Percentiles rank a stretch among this genome's conserved stretches.
Evolutionary conservation across 2,797 vertebrate genomes (phyloP).

Genomic region (Euphonia xanthogaster): DNA sequence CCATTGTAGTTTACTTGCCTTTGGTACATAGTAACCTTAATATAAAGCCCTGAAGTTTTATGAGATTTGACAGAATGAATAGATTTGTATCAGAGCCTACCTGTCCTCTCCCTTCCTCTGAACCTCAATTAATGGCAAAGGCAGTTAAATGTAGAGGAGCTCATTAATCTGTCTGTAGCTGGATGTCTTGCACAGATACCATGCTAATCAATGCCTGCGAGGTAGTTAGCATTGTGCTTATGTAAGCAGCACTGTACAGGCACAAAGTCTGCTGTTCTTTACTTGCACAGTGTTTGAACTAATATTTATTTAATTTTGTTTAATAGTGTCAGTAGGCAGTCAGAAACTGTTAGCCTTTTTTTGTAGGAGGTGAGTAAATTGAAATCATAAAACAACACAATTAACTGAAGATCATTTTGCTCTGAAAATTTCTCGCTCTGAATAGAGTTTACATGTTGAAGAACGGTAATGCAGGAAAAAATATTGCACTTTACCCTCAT

Average conservation of each 20-base stretch:
- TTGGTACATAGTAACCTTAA: not conserved
- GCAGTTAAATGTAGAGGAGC: slow-evolving; percentile 37
- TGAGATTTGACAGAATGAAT: not conserved
- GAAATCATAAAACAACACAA: not conserved
- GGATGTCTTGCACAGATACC: slow-evolving; percentile 55
- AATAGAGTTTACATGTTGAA: not conserved
- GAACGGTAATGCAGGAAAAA: not conserved
- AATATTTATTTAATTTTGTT: slow-evolving; percentile 40
- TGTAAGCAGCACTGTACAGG: slow-evolving; percentile 10
- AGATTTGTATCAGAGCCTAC: slow-evolving; percentile 11
- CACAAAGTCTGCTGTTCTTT: slow-evolving; percentile 8
- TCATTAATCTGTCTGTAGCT: slow-evolving; percentile 64
- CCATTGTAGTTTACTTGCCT: not conserved
- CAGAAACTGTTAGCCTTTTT: not conserved
- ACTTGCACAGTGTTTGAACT: not conserved
- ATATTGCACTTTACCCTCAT: not conserved
- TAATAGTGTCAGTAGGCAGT: slow-evolving; percentile 24
- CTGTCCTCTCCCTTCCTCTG: not conserved
- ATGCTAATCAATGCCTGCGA: slow-evolving; percentile 51
- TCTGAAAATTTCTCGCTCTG: slow-evolving; percentile 5
- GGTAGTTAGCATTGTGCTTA: slow-evolving; percentile 44
- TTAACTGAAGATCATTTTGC: not conserved
- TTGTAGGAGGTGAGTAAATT: not conserved
- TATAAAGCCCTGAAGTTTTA: not conserved
- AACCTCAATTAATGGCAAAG: not conserved